A percentile compares a stretch with the other conserved stretches of the same genome.
phyloP scores from a whole-genome alignment of 2,797 vertebrate genomes.

The Agapornis canus region DNA sequence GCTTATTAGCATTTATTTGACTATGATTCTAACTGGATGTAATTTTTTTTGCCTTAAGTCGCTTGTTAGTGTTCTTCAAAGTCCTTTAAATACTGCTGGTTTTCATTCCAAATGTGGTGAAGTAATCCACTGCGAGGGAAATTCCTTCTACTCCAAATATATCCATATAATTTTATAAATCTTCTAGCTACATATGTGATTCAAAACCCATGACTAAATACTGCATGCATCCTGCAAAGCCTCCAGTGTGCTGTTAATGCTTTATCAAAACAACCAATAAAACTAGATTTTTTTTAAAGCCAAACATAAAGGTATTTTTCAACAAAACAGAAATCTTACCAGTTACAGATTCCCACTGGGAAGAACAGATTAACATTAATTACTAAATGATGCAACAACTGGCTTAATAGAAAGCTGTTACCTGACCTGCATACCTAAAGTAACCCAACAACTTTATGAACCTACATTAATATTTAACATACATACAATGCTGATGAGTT shows the following conservation, averaged over 20 bases:
- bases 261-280: not conserved
- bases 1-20: not conserved
- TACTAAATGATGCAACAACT: not conserved
- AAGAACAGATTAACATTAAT: not conserved
- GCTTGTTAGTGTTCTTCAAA: not conserved
- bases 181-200: not conserved
- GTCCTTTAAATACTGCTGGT: not conserved
- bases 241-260: not conserved
- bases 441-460: not conserved
- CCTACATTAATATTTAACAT: not conserved
- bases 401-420: not conserved
- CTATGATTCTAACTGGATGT: not conserved
- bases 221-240: not conserved
- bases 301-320: not conserved
- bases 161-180: not conserved
- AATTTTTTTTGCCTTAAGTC: not conserved
- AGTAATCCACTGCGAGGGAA: not conserved
- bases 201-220: not conserved
- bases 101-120: not conserved
- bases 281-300: not conserved
- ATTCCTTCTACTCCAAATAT: not conserved
- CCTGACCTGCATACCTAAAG: not conserved
- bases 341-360: not conserved
- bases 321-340: not conserved
- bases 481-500: not conserved